phyloP scores from a whole-genome alignment of 2,888 invertebrate species.

The Latheticus oryzae region DNA sequence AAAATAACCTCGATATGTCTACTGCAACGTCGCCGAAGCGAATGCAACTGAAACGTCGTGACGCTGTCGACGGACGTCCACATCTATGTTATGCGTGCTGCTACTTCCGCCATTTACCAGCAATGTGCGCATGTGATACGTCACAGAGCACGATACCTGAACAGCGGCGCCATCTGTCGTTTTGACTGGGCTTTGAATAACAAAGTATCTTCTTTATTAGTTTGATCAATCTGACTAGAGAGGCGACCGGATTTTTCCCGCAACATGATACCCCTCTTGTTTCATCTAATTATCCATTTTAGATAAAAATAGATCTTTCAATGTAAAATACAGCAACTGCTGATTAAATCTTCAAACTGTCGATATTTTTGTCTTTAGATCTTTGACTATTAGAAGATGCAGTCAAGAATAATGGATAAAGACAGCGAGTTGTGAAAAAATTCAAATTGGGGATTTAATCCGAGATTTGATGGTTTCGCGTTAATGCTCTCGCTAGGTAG shows the following conservation, averaged over 20 bases:
- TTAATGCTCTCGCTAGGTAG: too few species aligned
- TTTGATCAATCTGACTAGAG: constrained; percentile 25
- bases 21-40: too few species aligned
- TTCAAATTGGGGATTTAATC: constrained; percentile 7
- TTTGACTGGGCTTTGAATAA: not conserved
- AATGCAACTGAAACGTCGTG: constrained; percentile 35
- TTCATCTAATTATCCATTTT: constrained; percentile 11
- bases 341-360: too few species aligned
- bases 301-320: constrained; percentile 13
- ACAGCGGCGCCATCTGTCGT: constrained; percentile 37
- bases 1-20: too few species aligned
- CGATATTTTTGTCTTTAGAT: constrained; percentile 9
- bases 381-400: constrained; percentile 8
- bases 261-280: not conserved
- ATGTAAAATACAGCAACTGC: too few species aligned
- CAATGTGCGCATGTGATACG: constrained; percentile 42
- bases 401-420: constrained; percentile 20
- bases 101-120: constrained; percentile 41
- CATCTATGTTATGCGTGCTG: constrained; percentile 36
- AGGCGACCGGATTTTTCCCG: constrained; percentile 1
- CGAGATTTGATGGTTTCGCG: constrained; percentile 3
- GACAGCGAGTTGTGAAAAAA: constrained; percentile 19
- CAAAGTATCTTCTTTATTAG: constrained; percentile 13
- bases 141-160: constrained; percentile 18
- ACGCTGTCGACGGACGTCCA: constrained; percentile 39